Evolutionary conservation across 64 coral and sea anemone genomes (phyloP), one percentile per base, ranked within the genome.

Genomic region (Orbicella faveolata): DNA sequence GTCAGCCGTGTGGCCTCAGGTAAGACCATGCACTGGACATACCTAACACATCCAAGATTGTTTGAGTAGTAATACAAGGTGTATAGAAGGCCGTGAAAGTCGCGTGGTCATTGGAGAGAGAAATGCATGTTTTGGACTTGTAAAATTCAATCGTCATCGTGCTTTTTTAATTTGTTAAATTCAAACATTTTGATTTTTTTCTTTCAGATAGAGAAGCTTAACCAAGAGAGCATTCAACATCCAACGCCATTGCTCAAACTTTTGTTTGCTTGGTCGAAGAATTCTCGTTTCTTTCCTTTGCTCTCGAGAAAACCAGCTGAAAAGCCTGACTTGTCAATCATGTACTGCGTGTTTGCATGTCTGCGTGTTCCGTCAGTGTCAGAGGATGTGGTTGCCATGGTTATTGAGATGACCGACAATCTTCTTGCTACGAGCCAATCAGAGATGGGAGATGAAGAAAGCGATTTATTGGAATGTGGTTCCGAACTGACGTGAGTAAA

Each of bases 401-500:
- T 99, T 59, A 99, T 99, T 89, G 97, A 96, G 67, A 99, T 99
- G 74, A 83, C 97, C 11, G 91, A 99, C 34, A 95, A 93, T 79
- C 73, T 99, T 36, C 84, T 99, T 21, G 90, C 52, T 37, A 33
- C 33, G 20, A n/a, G 51, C 20, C 63, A 88, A 36, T 75, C 53
- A 12, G 77, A 94, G 13, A 84, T 17, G 63, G 36, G 48, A 23
- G 81, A 80, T 74, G 90, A 83, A 4, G 75, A 83, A 26, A 48
- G n/a, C 39, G 74, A 57, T 23, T 57, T 90, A 55, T 87, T 90
- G 44, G 76, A 87, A 66, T 67, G 55, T 69, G 88, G 80, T 25
- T 87, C 44, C 13, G 75, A 67, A 54, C 20, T 79, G 26, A 44
- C 12, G 82, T 85, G 52, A 85, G 65, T 15, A 4, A 59, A 15